Evolutionary conservation across 2,113 vertebrate species (phyloP).

Genomic region (Entomyzon cyanotis): DNA sequence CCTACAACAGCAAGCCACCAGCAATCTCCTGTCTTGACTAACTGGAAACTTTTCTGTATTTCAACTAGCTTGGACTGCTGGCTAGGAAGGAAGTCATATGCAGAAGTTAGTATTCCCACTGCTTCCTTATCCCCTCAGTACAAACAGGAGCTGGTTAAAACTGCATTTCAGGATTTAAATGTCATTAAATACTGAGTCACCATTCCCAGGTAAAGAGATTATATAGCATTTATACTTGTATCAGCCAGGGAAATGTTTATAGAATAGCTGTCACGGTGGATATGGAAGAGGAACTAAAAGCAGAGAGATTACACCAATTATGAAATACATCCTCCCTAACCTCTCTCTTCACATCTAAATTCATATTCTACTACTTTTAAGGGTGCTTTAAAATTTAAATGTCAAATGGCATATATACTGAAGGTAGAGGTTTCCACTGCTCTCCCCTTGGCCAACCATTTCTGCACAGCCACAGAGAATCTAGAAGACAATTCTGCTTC

Average conservation of each 20-base stretch:
- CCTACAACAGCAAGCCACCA: not conserved
- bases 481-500: not conserved
- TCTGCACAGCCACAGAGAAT: not conserved
- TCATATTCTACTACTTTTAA: not conserved
- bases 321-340: not conserved
- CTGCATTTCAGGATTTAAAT: not conserved
- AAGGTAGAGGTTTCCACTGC: not conserved
- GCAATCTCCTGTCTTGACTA: not conserved
- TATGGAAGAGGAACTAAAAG: constrained; percentile 27
- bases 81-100: not conserved
- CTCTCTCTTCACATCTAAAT: not conserved
- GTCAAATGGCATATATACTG: not conserved
- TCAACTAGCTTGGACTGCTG: not conserved
- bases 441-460: not conserved
- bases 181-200: not conserved
- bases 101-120: not conserved
- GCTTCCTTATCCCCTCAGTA: not conserved
- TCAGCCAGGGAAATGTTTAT: not conserved
- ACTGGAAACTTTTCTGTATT: not conserved
- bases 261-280: not conserved
- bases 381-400: not conserved
- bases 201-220: not conserved
- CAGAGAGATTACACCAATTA: not conserved
- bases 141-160: not conserved
- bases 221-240: not conserved